Evolutionary conservation across 2,113 vertebrate genomes (phyloP).

Genomic region (Malurus cyaneus): DNA sequence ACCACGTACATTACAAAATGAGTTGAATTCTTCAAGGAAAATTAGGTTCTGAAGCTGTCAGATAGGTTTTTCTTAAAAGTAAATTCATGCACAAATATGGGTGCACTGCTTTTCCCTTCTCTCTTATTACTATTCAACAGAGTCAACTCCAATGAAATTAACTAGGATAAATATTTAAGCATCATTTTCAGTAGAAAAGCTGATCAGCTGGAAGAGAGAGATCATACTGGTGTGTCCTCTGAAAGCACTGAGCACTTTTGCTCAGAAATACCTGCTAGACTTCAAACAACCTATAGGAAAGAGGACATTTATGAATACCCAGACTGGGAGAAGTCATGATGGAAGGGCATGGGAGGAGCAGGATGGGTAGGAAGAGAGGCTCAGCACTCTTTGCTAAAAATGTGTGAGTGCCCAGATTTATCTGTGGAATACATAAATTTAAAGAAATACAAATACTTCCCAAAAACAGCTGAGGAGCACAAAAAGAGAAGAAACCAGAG

Average conservation of each 20-base stretch:
- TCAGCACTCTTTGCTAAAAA: background rate
- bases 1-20: background rate
- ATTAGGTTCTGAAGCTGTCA: background rate
- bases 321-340: background rate
- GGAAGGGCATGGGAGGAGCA: background rate
- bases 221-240: background rate
- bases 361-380: background rate
- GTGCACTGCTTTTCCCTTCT: rapidly evolving
- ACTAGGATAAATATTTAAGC: background rate
- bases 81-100: background rate
- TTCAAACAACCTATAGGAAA: background rate
- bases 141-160: background rate
- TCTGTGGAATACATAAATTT: background rate
- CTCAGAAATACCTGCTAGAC: background rate
- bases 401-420: background rate
- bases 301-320: background rate
- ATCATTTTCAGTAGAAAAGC: background rate
- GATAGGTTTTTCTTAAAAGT: background rate
- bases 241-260: background rate
- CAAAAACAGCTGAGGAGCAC: background rate
- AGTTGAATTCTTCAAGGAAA: background rate
- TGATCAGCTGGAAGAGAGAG: background rate
- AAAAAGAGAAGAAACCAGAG: background rate
- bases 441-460: background rate
- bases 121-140: background rate